Evolutionary conservation across 2,888 invertebrate species (phyloP).

Genomic region (Clusia tigrina): DNA sequence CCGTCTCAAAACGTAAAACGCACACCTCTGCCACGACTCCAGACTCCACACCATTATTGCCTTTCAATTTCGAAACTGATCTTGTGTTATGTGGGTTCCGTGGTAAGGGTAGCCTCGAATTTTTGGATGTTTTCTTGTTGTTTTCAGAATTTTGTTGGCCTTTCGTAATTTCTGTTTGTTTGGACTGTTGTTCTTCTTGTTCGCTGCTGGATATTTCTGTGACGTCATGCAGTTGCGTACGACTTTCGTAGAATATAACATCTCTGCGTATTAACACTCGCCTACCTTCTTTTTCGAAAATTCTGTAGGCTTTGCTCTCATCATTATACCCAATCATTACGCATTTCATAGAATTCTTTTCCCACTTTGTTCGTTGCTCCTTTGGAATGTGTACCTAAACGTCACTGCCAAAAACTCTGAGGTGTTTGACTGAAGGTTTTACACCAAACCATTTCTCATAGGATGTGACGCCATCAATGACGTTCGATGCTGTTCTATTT

Average conservation of each 20-base stretch:
- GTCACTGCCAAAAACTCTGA: constrained; percentile 29
- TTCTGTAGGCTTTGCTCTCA: background rate
- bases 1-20: constrained; percentile 21
- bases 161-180: too few relatives aligned
- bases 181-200: too few relatives aligned
- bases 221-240: background rate
- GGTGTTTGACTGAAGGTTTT: constrained; percentile 32
- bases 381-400: constrained; percentile 26
- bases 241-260: constrained; percentile 24
- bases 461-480: constrained; percentile 35
- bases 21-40: constrained; percentile 17
- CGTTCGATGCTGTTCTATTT: constrained; percentile 46
- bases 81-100: constrained; percentile 17
- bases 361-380: constrained; percentile 24
- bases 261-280: constrained; percentile 26
- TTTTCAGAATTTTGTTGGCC: too few relatives aligned
- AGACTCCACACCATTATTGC: constrained; percentile 1
- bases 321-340: constrained; percentile 22
- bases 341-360: constrained; percentile 21
- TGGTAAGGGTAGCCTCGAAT: constrained; percentile 21
- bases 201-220: too few relatives aligned
- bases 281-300: constrained; percentile 15
- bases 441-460: constrained; percentile 39
- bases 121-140: constrained; percentile 15
- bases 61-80: constrained; percentile 10